Conservation (phyloP, 2,113 vertebrate genomes). For the Alces alces region DNA sequence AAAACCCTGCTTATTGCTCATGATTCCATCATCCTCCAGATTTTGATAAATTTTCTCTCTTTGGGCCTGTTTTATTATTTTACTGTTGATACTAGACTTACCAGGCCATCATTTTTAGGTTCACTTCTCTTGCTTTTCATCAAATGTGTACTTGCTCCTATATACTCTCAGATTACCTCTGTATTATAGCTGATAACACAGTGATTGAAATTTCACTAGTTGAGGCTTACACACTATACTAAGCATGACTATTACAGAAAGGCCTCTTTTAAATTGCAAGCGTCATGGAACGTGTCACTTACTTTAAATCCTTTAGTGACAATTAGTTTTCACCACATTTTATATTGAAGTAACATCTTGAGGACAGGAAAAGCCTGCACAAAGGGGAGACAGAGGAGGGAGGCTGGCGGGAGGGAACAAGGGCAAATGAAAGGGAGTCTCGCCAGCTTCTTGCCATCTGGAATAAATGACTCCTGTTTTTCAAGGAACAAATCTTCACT, state of each 20-base stretch:
- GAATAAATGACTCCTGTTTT: neutral
- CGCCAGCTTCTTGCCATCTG: neutral
- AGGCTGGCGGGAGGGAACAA: neutral
- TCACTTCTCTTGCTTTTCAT: slow-evolving; percentile 42
- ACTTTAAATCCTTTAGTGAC: neutral
- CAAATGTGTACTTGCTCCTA: neutral
- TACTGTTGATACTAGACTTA: slow-evolving; percentile 48
- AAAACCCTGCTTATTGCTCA: slow-evolving; percentile 43
- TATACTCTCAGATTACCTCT: neutral
- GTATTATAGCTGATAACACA: neutral
- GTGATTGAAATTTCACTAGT: neutral
- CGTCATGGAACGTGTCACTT: neutral
- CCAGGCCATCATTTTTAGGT: slow-evolving; percentile 7
- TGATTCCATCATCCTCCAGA: slow-evolving; percentile 35
- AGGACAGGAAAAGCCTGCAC: neutral
- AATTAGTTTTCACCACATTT: neutral
- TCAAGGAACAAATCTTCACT: neutral
- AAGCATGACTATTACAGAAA: neutral
- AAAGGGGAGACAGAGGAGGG: neutral
- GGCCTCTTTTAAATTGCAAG: neutral
- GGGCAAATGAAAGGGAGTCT: neutral
- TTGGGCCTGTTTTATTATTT: slow-evolving; percentile 57
- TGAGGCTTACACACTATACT: neutral
- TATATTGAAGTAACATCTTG: neutral
- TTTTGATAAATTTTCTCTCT: slow-evolving; percentile 56